Conservation (phyloP, 2,888 invertebrate species). For the Galeruca laticollis region DNA sequence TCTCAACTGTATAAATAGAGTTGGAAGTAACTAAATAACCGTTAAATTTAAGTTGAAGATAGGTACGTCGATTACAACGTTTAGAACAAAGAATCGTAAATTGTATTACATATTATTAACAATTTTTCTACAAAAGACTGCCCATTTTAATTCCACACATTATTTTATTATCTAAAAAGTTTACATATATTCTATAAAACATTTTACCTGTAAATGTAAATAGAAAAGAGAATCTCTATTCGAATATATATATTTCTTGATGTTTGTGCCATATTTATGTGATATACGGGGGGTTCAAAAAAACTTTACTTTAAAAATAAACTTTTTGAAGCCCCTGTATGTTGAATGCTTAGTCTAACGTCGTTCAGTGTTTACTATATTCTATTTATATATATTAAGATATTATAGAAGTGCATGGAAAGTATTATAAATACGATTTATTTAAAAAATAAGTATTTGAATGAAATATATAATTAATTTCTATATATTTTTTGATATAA, state of each 20-base stretch:
- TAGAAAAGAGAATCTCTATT: constrained; percentile 34
- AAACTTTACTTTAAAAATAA: neutral
- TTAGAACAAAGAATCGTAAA: too few relatives aligned
- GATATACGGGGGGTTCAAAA: constrained; percentile 31
- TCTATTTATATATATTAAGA: constrained; percentile 22
- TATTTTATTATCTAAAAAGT: constrained; percentile 44
- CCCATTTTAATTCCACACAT: constrained; percentile 20
- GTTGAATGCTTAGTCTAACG: constrained; percentile 32
- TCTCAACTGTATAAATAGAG: too few relatives aligned
- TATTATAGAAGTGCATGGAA: constrained; percentile 27
- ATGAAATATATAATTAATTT: too few relatives aligned
- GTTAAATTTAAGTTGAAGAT: too few relatives aligned
- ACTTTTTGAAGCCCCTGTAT: constrained; percentile 28
- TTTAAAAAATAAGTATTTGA: neutral
- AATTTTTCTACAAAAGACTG: constrained; percentile 31
- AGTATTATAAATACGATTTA: constrained; percentile 17
- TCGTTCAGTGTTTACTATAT: constrained; percentile 32
- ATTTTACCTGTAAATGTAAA: constrained; percentile 41
- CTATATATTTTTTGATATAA: too few relatives aligned
- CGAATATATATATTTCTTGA: constrained; percentile 39
- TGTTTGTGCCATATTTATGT: constrained; percentile 50
- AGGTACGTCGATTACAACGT: too few relatives aligned
- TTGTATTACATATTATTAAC: too few relatives aligned
- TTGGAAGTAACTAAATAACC: too few relatives aligned
- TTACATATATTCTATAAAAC: constrained; percentile 47